These are phyloP conservation scores for Protula sp. DNA, from an alignment of 2,888 invertebrate species.

Conservation along the genomic window DNA sequence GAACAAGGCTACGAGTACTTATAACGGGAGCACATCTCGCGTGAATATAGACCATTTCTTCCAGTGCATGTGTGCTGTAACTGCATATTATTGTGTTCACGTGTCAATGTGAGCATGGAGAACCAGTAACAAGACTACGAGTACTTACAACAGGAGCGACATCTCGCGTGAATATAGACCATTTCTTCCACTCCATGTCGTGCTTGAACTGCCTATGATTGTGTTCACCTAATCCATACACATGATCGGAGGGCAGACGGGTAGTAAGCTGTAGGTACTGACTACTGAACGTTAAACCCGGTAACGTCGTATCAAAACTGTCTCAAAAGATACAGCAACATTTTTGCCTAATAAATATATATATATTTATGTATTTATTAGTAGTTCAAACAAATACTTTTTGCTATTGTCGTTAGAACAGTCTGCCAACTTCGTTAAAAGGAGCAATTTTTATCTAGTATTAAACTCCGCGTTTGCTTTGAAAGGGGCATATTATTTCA, in stretches of 20 bases:
- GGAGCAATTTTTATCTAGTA: too few relatives aligned
- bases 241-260: constrained; percentile 32
- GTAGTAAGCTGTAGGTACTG: constrained; percentile 41
- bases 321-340: background rate
- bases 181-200: constrained; percentile 38
- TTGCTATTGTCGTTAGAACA: constrained; percentile 1
- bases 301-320: constrained; percentile 32
- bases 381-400: background rate
- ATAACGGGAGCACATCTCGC: constrained; percentile 36
- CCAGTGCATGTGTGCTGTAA: constrained; percentile 44
- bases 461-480: too few relatives aligned
- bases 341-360: too few relatives aligned
- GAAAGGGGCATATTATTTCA: too few relatives aligned
- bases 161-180: constrained; percentile 43
- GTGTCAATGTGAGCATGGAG: too few relatives aligned
- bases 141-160: constrained; percentile 29
- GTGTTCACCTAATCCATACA: constrained; percentile 47
- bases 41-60: constrained; percentile 41
- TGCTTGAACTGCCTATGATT: constrained; percentile 34
- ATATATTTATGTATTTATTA: too few relatives aligned
- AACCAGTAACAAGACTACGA: too few relatives aligned
- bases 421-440: too few relatives aligned
- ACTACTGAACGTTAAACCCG: constrained; percentile 30
- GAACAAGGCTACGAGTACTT: too few relatives aligned
- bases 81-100: too few relatives aligned